A percentile compares a stretch with the other conserved stretches of the same genome.
Conservation (phyloP, 2,797 vertebrate species). For the Sebastes taczanowskii region DNA sequence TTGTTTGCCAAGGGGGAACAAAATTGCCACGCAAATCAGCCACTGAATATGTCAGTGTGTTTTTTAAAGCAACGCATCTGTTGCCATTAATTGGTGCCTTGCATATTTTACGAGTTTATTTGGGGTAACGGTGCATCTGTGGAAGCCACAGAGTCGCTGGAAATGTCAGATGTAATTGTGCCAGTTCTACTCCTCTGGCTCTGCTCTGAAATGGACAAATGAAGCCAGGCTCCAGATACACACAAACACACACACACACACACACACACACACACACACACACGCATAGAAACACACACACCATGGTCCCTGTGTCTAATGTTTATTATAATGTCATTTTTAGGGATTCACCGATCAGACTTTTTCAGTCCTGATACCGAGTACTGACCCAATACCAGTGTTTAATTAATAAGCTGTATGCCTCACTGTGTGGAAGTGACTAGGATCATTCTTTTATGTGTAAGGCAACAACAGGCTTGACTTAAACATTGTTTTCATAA, state of each 20-base stretch:
- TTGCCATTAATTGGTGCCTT: conserved; percentile 71
- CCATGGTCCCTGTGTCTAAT: too few species aligned
- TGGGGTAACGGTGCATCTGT: conserved; percentile 25
- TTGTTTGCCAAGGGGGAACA: conserved; percentile 45
- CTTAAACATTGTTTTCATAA: too few species aligned
- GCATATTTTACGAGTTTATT: conserved; percentile 73
- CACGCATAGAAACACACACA: neutral
- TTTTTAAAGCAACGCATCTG: conserved; percentile 71
- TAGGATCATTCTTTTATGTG: too few species aligned
- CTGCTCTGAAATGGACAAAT: conserved; percentile 13
- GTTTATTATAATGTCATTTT: too few species aligned
- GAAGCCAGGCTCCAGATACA: neutral
- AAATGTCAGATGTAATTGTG: conserved; percentile 78
- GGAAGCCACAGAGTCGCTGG: conserved; percentile 27
- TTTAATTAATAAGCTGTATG: too few species aligned
- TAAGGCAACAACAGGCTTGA: too few species aligned
- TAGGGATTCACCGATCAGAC: too few species aligned
- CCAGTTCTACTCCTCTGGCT: conserved; percentile 16
- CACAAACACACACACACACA: neutral
- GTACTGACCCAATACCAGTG: too few species aligned
- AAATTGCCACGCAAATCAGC: conserved; percentile 59
- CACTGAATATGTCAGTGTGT: conserved; percentile 38
- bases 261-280: too few species aligned
- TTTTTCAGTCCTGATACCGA: too few species aligned
- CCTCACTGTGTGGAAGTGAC: too few species aligned